Conservation (phyloP, 1,140 invertebrate species). For the Andricus grossulariae region DNA sequence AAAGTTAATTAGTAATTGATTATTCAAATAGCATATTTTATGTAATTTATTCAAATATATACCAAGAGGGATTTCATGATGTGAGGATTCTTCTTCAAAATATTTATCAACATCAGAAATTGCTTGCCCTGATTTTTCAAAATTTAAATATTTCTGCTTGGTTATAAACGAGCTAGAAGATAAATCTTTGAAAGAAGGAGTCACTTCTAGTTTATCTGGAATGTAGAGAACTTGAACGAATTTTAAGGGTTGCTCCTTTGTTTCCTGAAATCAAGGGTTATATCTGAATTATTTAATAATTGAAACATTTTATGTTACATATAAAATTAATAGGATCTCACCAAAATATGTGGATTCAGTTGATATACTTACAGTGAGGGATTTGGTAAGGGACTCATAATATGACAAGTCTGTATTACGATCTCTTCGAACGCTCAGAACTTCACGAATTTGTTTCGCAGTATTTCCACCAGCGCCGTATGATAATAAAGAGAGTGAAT, state of each 20-base stretch:
- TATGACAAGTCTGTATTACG: not conserved
- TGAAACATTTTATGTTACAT: too few species aligned
- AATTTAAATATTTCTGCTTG: not conserved
- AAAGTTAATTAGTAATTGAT: too few species aligned
- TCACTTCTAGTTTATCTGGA: not conserved
- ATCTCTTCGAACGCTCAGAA: not conserved
- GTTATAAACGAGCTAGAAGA: not conserved
- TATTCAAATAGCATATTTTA: not conserved
- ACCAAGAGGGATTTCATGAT: not conserved
- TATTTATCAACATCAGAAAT: conserved; percentile 1
- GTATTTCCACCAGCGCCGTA: conserved; percentile 3
- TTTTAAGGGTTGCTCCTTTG: not conserved
- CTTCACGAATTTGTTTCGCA: conserved; percentile 12
- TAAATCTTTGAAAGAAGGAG: not conserved
- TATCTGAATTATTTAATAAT: too few species aligned
- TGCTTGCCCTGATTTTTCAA: not conserved
- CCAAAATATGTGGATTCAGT: not conserved
- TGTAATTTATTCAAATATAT: not conserved
- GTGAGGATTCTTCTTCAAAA: not conserved
- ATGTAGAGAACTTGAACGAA: conserved; percentile 22
- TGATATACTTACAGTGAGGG: not conserved
- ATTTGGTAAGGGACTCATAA: not conserved
- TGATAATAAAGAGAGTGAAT: conserved; percentile 6
- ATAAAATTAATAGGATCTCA: too few species aligned
- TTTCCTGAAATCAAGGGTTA: not conserved